Conservation (phyloP, 2,113 vertebrate genomes). For the Trichomycterus rosablanca region DNA sequence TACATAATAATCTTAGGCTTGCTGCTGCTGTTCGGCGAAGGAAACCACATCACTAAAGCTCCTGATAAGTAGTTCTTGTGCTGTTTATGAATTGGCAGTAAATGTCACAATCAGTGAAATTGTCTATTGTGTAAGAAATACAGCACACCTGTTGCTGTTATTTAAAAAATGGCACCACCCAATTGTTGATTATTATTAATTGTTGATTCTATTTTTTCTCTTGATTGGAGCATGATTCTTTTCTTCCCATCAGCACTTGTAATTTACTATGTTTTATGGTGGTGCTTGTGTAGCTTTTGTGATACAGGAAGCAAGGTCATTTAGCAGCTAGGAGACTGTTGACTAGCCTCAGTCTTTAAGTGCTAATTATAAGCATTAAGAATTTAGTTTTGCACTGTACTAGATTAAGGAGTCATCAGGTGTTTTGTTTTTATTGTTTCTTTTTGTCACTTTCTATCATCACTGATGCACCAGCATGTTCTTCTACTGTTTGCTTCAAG, state of each 20-base stretch:
- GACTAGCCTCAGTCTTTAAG: background rate
- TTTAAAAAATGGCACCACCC: too few relatives aligned
- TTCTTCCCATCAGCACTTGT: slow-evolving; percentile 47
- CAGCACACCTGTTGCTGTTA: too few relatives aligned
- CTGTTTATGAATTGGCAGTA: too few relatives aligned
- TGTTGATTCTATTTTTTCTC: background rate
- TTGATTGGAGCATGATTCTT: background rate
- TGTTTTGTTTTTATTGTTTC: background rate
- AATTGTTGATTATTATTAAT: too few relatives aligned
- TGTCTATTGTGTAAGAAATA: too few relatives aligned
- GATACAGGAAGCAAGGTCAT: slow-evolving; percentile 13
- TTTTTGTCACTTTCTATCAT: background rate
- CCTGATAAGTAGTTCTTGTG: too few relatives aligned
- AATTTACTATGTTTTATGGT: slow-evolving; percentile 34
- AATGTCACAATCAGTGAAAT: too few relatives aligned
- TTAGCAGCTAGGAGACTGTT: slow-evolving; percentile 1
- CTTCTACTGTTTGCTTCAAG: too few relatives aligned
- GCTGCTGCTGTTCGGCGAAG: too few relatives aligned
- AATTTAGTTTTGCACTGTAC: background rate
- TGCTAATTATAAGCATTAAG: slow-evolving; percentile 1
- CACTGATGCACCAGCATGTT: background rate
- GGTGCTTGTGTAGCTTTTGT: background rate
- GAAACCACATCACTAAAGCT: too few relatives aligned
- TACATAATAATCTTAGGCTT: too few relatives aligned
- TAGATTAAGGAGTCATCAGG: background rate